These are phyloP conservation scores for Spilosoma lubricipeda DNA, from an alignment of 2,888 invertebrate genomes.

Conservation along the genomic window DNA sequence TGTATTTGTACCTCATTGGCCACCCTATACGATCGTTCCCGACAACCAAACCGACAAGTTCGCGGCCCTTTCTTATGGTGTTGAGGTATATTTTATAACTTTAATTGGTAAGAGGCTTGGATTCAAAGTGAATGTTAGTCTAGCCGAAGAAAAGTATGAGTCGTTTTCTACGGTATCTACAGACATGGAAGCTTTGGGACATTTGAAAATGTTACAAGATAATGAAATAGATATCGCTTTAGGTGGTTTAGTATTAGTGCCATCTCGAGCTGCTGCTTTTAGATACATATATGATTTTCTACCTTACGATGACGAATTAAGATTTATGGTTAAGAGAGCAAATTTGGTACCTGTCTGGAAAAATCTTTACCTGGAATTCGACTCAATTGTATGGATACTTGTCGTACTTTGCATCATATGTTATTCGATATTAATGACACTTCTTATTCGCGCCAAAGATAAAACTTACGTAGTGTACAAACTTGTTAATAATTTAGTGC, in stretches of 20 bases:
- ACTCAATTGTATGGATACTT: constrained; percentile 38
- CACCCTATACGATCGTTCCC: constrained; percentile 52
- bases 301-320: constrained; percentile 59
- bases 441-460: constrained; percentile 27
- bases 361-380: constrained; percentile 53
- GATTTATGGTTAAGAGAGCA: constrained; percentile 60
- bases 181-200: constrained; percentile 49
- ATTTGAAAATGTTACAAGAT: constrained; percentile 37
- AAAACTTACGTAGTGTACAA: constrained; percentile 32
- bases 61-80: constrained; percentile 39
- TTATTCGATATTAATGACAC: constrained; percentile 32
- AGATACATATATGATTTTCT: constrained; percentile 57
- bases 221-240: constrained; percentile 50
- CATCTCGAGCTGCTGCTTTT: constrained; percentile 51
- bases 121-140: constrained; percentile 60
- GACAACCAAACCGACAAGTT: constrained; percentile 16
- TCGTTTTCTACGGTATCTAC: constrained; percentile 52
- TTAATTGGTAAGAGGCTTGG: constrained; percentile 58
- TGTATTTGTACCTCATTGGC: constrained; percentile 59
- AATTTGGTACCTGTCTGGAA: constrained; percentile 52
- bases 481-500: constrained; percentile 26
- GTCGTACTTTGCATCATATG: constrained; percentile 29
- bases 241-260: constrained; percentile 53
- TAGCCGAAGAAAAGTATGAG: constrained; percentile 36
- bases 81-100: constrained; percentile 57